These are phyloP conservation scores for Pinna nobilis DNA, from an alignment of 1,140 invertebrate species.

Conservation along the genomic window DNA sequence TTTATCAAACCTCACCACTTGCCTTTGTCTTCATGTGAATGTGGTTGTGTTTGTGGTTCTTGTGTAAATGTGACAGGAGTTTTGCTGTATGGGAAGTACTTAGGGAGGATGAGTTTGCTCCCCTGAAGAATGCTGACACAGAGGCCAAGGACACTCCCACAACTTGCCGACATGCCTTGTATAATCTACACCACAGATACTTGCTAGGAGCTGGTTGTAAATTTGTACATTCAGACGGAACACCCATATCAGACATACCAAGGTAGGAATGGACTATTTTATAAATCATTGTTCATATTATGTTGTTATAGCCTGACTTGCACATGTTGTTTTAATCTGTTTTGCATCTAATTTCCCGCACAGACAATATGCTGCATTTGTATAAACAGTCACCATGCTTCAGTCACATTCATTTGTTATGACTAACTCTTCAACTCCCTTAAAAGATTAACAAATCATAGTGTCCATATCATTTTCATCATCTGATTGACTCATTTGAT, in stretches of 20 bases:
- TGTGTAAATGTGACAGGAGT: conserved; percentile 77
- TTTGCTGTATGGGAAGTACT: conserved; percentile 96
- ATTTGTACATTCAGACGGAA: conserved; percentile 77
- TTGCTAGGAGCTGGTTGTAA: conserved; percentile 88
- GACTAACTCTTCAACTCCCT: no score
- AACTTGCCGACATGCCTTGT: conserved; percentile 87
- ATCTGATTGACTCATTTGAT: no score
- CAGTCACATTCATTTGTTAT: no score
- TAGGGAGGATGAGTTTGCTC: conserved; percentile 96
- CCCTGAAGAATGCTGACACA: conserved; percentile 94
- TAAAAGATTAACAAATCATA: no score
- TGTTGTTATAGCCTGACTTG: neutral
- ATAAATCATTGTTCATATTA: neutral
- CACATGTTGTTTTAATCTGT: neutral
- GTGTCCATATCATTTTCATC: no score
- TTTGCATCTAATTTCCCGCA: neutral
- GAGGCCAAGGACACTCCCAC: conserved; percentile 92
- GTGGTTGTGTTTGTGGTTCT: conserved; percentile 61
- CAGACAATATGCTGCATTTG: neutral
- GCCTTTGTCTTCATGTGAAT: conserved; percentile 6
- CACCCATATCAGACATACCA: conserved; percentile 75
- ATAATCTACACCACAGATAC: conserved; percentile 88
- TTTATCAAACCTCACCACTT: conserved; percentile 3
- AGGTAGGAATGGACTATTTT: conserved; percentile 71
- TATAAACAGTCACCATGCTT: no score